Conservation (phyloP, 2,888 invertebrate genomes). For the Anthrax anthrax region DNA sequence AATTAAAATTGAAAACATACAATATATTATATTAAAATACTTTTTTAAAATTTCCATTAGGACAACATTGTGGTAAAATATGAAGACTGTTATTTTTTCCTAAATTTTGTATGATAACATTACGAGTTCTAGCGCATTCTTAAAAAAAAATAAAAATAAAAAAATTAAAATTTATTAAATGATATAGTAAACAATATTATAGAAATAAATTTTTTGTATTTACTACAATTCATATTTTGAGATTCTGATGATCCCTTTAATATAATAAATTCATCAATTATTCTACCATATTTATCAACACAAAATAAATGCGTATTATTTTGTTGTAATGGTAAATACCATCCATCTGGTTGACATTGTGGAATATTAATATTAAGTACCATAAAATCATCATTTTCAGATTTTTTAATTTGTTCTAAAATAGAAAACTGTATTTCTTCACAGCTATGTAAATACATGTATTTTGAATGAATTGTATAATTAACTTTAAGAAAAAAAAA, state of each 20-base stretch:
- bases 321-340: conserved; percentile 26
- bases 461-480: conserved; percentile 24
- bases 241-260: conserved; percentile 30
- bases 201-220: no score
- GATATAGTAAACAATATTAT: no score
- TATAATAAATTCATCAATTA: conserved; percentile 39
- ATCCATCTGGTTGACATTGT: conserved; percentile 39
- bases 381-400: conserved; percentile 22
- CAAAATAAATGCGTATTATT: conserved; percentile 42
- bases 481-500: conserved; percentile 24
- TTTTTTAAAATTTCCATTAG: conserved; percentile 47
- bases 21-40: conserved; percentile 7
- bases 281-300: conserved; percentile 40
- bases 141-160: conserved; percentile 14
- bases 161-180: neutral
- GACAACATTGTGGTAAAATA: conserved; percentile 42
- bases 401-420: conserved; percentile 22
- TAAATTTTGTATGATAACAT: conserved; percentile 28
- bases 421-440: conserved; percentile 26
- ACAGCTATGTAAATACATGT: conserved; percentile 32
- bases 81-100: conserved; percentile 22
- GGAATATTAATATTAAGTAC: conserved; percentile 29
- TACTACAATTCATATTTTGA: conserved; percentile 45
- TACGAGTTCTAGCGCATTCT: conserved; percentile 48
- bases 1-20: no score